Percentiles rank a stretch among this genome's conserved stretches.
Evolutionary conservation across 2,888 invertebrate genomes (phyloP).

Genomic region (Pseudolycoriella hygida): DNA sequence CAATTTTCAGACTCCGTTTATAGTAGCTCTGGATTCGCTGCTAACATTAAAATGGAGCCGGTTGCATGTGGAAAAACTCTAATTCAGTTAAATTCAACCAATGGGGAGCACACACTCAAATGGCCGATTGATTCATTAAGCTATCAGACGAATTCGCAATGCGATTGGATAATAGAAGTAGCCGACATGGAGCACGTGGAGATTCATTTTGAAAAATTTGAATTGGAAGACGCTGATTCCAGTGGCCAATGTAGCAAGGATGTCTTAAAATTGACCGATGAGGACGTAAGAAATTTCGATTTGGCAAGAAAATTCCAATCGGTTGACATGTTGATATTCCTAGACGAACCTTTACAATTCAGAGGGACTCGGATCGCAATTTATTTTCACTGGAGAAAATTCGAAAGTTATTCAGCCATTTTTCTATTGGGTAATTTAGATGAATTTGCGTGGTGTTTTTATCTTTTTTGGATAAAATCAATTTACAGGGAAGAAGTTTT

Average conservation of each 20-base stretch:
- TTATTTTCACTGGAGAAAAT: constrained; percentile 19
- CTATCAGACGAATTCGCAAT: constrained; percentile 38
- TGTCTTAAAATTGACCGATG: constrained; percentile 29
- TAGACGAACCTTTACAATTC: constrained; percentile 7
- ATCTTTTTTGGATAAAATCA: too few relatives aligned
- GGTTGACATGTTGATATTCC: background rate
- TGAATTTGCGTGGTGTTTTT: too few relatives aligned
- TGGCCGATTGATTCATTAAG: constrained; percentile 31
- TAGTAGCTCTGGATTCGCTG: constrained; percentile 44
- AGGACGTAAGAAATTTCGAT: constrained; percentile 19
- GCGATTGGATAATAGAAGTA: constrained; percentile 36
- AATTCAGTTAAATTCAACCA: constrained; percentile 24
- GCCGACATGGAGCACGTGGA: constrained; percentile 21
- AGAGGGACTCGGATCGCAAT: constrained; percentile 28
- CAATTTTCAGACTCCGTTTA: constrained; percentile 33
- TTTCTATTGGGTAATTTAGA: constrained; percentile 10
- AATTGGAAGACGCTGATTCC: constrained; percentile 26
- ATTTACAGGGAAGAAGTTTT: constrained; percentile 15
- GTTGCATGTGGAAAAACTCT: constrained; percentile 38
- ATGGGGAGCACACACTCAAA: constrained; percentile 17
- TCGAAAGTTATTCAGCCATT: constrained; percentile 12
- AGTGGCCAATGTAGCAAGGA: constrained; percentile 31
- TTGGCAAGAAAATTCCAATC: background rate
- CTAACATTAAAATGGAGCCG: constrained; percentile 33
- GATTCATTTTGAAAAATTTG: constrained; percentile 38